Percentiles rank a stretch among this genome's conserved stretches.
phyloP scores from a whole-genome alignment of 2,888 invertebrate species.

The Leptopilina drosophilae region DNA sequence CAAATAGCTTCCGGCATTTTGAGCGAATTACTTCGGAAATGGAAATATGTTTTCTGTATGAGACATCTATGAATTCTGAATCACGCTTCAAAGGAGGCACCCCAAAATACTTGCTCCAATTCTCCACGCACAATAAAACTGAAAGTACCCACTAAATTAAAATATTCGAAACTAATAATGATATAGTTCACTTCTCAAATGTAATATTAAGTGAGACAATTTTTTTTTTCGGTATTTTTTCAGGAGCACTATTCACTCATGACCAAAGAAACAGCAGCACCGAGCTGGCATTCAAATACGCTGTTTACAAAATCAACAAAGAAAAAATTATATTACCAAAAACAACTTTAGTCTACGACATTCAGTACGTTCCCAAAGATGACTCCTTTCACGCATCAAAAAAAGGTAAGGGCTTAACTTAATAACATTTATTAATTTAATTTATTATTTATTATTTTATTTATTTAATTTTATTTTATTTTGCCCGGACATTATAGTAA shows the following conservation, averaged over 20 bases:
- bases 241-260: conserved; percentile 88
- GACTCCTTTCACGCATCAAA: conserved; percentile 90
- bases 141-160: neutral
- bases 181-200: neutral
- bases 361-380: conserved; percentile 85
- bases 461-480: too few species aligned
- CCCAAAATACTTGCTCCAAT: conserved; percentile 17
- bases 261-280: conserved; percentile 84
- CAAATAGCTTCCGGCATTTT: conserved; percentile 64
- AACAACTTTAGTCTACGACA: conserved; percentile 85
- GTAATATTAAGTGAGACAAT: conserved; percentile 35
- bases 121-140: conserved; percentile 5
- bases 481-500: too few species aligned
- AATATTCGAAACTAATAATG: too few species aligned
- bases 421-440: too few species aligned
- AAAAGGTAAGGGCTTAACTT: conserved; percentile 79
- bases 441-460: too few species aligned
- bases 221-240: conserved; percentile 61
- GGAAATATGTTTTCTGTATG: conserved; percentile 58
- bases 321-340: conserved; percentile 85
- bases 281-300: conserved; percentile 89
- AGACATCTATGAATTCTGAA: conserved; percentile 45
- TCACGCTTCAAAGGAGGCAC: conserved; percentile 22
- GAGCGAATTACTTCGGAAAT: conserved; percentile 61
- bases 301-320: conserved; percentile 87